Evolutionary conservation across 1,140 invertebrate genomes (phyloP), one percentile per base, ranked within the genome.

Genomic region (Ridgeia piscesae): DNA sequence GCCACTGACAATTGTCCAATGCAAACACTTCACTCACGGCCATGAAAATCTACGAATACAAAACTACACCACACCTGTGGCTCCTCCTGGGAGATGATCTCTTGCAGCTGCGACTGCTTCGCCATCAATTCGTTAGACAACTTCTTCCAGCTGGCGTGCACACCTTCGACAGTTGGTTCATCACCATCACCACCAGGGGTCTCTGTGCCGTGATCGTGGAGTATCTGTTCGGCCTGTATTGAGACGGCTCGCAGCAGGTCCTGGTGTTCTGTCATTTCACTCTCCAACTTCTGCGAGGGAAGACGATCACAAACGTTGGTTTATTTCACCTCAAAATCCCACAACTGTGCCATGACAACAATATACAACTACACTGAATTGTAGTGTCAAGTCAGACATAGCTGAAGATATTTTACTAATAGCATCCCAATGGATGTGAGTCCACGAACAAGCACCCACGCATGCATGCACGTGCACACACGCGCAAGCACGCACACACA

Each of bases 71-170:
- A 8, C 92, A 95, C 94, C 93, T 93, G 89, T 27, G 94, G 77
- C 58, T 94, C 93, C 4, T 89, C 93, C 27, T 93, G 92, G 58
- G 93, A 93, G 11, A 95, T 89, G 33, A 94, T 92, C 9, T 94
- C 94, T 92, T 95, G 94, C 35, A 95, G 93, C 33, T 94, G 94
- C 31, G 94, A 90, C 91, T 94, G 95, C 91, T 94, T 95, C n/a
- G 94, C 92, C n/a, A 93, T 92, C 17, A 95, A 91, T 33, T 95
- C 94, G 92, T 89, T 93, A 58, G 94, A 93, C 50, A 95, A 93
- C 33, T 92, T 91, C 92, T 95, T 92, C 95, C 95, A 95, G 8
- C 93, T 92, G 0, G 93, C 91, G 35, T 94, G 93, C 0, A 95
- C 58, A 33, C 94, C 91, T 0, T 33, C 94, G 35, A 91, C 35